Evolutionary conservation across 1,140 invertebrate species (phyloP), one percentile per base, ranked within the genome.

Genomic region (Caligus rogercresseyi): DNA sequence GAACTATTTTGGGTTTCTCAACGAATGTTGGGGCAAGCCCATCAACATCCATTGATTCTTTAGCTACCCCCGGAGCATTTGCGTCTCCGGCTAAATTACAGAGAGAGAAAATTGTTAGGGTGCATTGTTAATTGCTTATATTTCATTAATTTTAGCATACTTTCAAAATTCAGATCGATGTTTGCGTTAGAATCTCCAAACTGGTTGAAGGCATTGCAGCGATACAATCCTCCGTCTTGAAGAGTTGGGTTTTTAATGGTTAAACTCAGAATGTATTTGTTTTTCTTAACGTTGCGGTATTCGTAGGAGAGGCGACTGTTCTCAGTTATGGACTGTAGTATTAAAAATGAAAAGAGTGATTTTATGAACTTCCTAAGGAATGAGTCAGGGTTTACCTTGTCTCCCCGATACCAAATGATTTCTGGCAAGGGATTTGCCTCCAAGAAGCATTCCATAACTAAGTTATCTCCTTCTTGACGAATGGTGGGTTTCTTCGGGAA

Each of bases 161-260:
- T 90, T 89, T 93, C 88, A 80, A 98, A 96, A 76, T 98, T 98
- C 68, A 98, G 83, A 68, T 92, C 89, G 78, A 99, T 98, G 79
- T 98, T 99, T 68, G 95, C 95, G 80, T 98, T 98, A 76, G 90
- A 95, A 80, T 98, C 94, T 74, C 95, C 95, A 74, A 86, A 86
- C 73, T 86, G 83, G 82, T 99, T 99, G 77, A 92, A 88, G 65
- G 94, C 95, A 76, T 96, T 98, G 79, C 93, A 98, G 71, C 93
- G 83, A 77, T 98, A 99, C 74, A 92, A 90, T 65, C 95, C 95
- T 68, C 92, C 93, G 74, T 99, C 95, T 70, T 87, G 84, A 70
- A 84, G 84, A 59, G 86, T 89, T 23, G 95, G 94, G 76, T 92
- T 90, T 71, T 82, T 83, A 69, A 95, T 92, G 78, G 91, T 87